Evolutionary conservation across 2,888 invertebrate species (phyloP).

Genomic region (Eupithecia dodoneata): DNA sequence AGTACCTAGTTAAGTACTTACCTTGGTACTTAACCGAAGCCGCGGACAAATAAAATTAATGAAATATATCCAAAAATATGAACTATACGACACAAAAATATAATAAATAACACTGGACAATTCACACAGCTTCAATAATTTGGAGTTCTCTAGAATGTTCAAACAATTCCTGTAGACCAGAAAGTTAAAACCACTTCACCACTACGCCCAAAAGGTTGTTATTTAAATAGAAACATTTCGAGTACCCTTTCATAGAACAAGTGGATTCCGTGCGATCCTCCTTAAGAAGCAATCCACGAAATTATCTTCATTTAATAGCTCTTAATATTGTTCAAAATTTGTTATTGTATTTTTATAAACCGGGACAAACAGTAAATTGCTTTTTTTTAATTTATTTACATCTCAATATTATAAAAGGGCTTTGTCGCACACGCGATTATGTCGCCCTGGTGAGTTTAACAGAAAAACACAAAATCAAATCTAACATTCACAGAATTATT

Average conservation of each 20-base stretch:
- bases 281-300: slow-evolving; percentile 6
- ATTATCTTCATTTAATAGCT: slow-evolving; percentile 8
- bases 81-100: background rate
- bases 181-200: background rate
- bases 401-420: no score
- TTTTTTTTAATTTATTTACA: no score
- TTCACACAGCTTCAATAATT: background rate
- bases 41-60: background rate
- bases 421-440: no score
- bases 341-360: background rate
- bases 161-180: background rate
- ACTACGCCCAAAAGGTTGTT: background rate
- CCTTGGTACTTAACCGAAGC: no score
- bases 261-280: background rate
- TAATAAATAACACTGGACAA: no score
- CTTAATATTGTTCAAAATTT: background rate
- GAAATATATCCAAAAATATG: background rate
- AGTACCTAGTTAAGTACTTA: no score
- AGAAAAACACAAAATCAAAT: no score
- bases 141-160: background rate
- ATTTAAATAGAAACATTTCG: slow-evolving; percentile 1
- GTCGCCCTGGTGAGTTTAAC: no score
- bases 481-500: background rate
- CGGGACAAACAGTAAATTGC: background rate
- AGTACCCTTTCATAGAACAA: background rate